Percentiles rank a stretch among this genome's conserved stretches.
Evolutionary conservation across 2,888 invertebrate species (phyloP).

Genomic region (Exocentrus adspersus): DNA sequence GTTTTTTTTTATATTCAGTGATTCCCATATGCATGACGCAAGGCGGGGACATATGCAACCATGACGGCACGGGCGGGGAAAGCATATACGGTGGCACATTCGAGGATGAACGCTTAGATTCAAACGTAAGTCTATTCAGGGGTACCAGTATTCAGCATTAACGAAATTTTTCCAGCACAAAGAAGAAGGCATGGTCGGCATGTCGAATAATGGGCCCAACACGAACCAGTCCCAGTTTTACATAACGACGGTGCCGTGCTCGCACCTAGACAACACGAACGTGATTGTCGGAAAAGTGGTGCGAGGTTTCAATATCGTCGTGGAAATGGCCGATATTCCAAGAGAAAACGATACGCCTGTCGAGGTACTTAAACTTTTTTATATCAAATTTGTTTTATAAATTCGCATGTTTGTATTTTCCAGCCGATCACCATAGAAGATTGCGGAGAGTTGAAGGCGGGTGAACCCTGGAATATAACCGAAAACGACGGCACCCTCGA

Average conservation of each 20-base stretch:
- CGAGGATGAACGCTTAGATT: conserved; percentile 81
- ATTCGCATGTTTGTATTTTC: not conserved
- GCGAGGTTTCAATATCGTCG: conserved; percentile 77
- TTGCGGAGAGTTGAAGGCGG: conserved; percentile 76
- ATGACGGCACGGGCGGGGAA: conserved; percentile 90
- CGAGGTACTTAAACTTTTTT: too few relatives aligned
- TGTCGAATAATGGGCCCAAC: conserved; percentile 84
- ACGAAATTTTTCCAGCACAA: conserved; percentile 65
- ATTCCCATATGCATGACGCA: conserved; percentile 90
- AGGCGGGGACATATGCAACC: conserved; percentile 81
- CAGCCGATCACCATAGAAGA: conserved; percentile 75
- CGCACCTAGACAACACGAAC: conserved; percentile 82
- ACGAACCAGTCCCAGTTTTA: conserved; percentile 97
- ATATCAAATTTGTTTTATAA: too few relatives aligned
- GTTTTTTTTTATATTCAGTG: conserved; percentile 67
- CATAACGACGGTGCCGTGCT: conserved; percentile 80
- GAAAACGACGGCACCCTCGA: conserved; percentile 80
- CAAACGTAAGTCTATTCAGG: conserved; percentile 32
- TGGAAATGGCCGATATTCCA: conserved; percentile 74
- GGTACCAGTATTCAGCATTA: not conserved
- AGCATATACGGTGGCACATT: conserved; percentile 90
- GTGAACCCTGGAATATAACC: conserved; percentile 72
- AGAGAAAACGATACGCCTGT: conserved; percentile 69
- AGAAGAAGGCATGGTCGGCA: conserved; percentile 75
- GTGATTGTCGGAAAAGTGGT: conserved; percentile 85